A percentile compares a stretch with the other conserved stretches of the same genome.
phyloP scores from a whole-genome alignment of 2,113 vertebrate genomes.

The Lycocorax pyrrhopterus region DNA sequence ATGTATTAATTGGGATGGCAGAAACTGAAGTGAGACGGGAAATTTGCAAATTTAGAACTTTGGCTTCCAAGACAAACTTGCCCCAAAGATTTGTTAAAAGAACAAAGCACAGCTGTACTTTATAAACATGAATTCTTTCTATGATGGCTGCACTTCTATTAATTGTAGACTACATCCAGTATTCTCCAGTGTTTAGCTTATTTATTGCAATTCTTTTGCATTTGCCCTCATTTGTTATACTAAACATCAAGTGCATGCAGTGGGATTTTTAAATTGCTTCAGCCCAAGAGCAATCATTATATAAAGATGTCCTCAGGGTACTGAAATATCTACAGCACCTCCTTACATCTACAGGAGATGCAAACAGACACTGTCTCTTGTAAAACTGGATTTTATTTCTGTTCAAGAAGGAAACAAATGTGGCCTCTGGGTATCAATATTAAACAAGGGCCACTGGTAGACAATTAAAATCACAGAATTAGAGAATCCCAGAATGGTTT shows the following conservation, averaged over 20 bases:
- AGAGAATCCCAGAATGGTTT: neutral
- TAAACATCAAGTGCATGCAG: slow-evolving; percentile 3
- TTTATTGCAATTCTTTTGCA: neutral
- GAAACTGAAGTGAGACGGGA: neutral
- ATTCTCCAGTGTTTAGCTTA: neutral
- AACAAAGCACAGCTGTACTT: neutral
- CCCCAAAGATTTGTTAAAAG: neutral
- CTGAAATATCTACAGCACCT: neutral
- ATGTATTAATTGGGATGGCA: neutral
- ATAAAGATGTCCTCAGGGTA: slow-evolving; percentile 33
- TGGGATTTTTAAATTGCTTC: slow-evolving; percentile 35
- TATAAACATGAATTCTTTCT: neutral
- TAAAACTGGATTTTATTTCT: slow-evolving; percentile 4
- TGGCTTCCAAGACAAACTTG: neutral
- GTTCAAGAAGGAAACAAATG: neutral
- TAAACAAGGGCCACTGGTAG: neutral
- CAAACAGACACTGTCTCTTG: neutral
- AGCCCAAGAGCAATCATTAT: slow-evolving; percentile 6
- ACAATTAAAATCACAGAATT: neutral
- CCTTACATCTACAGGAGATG: neutral
- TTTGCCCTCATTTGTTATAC: slow-evolving; percentile 15
- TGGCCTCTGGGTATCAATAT: neutral
- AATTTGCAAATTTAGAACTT: neutral
- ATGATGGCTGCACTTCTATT: neutral
- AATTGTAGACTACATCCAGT: neutral